Percentiles rank a stretch among this genome's conserved stretches.
These are phyloP conservation scores for Sipha maydis DNA, from an alignment of 2,888 invertebrate genomes.

Conservation along the genomic window DNA sequence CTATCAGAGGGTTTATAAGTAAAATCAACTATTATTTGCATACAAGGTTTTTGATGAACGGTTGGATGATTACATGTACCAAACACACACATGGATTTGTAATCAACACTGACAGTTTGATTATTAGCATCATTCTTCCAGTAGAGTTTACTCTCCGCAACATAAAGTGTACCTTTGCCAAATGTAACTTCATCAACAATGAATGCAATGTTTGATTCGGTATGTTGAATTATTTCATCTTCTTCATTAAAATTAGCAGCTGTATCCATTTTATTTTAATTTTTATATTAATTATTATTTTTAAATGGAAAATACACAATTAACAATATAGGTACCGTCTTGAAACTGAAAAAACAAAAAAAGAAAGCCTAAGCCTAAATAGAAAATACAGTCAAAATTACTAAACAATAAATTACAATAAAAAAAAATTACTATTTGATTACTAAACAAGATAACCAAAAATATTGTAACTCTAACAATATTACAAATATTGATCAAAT, in stretches of 20 bases:
- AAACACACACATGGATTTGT: conserved; percentile 52
- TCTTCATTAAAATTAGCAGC: conserved; percentile 44
- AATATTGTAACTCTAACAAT: background rate
- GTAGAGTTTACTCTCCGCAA: conserved; percentile 58
- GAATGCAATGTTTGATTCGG: conserved; percentile 26
- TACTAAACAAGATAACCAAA: background rate
- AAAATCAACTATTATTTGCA: conserved; percentile 50
- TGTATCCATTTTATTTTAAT: conserved; percentile 47
- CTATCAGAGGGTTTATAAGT: conserved; percentile 32
- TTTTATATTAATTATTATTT: conserved; percentile 16
- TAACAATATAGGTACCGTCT: conserved; percentile 33
- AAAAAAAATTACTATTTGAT: background rate
- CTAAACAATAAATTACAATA: background rate
- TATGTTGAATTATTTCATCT: conserved; percentile 35
- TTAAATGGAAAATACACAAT: conserved; percentile 15
- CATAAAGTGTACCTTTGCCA: conserved; percentile 49
- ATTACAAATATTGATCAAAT: background rate
- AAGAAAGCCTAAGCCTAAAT: conserved; percentile 45
- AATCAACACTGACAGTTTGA: conserved; percentile 52
- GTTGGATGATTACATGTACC: conserved; percentile 56
- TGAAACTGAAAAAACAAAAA: conserved; percentile 59
- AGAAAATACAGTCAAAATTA: background rate
- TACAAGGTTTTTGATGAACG: conserved; percentile 51
- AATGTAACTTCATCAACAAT: conserved; percentile 44
- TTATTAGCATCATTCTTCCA: conserved; percentile 40